Evolutionary conservation across 92 coral and sea anemone genomes (phyloP).

Genomic region (Zoanthus gigantus): DNA sequence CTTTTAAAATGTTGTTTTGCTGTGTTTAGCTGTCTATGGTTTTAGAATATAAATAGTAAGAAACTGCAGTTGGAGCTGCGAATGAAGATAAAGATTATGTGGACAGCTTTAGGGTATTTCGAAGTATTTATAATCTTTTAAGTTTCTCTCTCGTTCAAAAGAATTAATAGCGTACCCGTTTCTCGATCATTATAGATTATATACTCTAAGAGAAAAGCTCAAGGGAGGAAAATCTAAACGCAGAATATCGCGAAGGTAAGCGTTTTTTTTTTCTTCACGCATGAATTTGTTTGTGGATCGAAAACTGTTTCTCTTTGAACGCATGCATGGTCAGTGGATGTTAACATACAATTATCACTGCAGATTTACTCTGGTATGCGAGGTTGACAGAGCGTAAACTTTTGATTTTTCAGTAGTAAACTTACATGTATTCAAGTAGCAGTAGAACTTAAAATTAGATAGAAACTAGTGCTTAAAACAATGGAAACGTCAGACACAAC

Average conservation of each 20-base stretch:
- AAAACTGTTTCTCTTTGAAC: constrained; percentile 3
- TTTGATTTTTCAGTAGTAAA: too few species aligned
- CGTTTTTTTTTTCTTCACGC: neutral
- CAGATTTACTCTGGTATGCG: too few species aligned
- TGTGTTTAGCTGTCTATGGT: constrained; percentile 7
- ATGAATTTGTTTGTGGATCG: neutral
- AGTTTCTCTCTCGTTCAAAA: neutral
- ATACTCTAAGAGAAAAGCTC: constrained; percentile 34
- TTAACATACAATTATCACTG: too few species aligned
- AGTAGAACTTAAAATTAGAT: too few species aligned
- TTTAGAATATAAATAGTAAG: constrained; percentile 8
- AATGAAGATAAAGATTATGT: constrained; percentile 42
- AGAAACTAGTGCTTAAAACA: too few species aligned
- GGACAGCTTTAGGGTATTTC: constrained; percentile 46
- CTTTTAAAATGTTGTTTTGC: neutral
- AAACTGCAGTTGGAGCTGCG: neutral
- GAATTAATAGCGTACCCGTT: constrained; percentile 17
- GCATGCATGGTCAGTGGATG: too few species aligned
- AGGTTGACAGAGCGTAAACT: too few species aligned
- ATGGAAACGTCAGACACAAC: too few species aligned
- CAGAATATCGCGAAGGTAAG: constrained; percentile 40
- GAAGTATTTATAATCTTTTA: neutral
- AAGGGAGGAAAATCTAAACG: constrained; percentile 33
- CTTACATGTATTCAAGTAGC: too few species aligned
- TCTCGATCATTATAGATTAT: constrained; percentile 23